Evolutionary conservation across 1,140 invertebrate genomes (phyloP).

Genomic region (Wiebesia pumilae): DNA sequence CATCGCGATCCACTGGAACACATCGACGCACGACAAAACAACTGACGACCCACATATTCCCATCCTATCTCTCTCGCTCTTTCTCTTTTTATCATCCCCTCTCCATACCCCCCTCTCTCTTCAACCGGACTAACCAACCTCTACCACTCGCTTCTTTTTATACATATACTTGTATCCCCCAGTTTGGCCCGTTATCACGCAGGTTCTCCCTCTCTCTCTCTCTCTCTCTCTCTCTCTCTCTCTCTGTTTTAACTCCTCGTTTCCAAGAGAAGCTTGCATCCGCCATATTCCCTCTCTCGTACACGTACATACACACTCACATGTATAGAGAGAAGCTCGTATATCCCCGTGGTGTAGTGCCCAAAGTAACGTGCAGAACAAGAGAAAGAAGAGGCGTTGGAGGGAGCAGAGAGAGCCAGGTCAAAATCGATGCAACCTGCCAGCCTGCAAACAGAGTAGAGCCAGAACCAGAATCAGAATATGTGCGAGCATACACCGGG

Average conservation of each 20-base stretch:
- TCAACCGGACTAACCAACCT: not conserved
- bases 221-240: slow-evolving; percentile 1
- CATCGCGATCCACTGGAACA: slow-evolving; percentile 43
- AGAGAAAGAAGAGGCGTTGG: not conserved
- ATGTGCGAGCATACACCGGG: slow-evolving; percentile 53
- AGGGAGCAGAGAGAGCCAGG: slow-evolving; percentile 55
- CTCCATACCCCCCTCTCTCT: not conserved
- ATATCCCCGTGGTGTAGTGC: slow-evolving; percentile 6
- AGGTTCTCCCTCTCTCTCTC: not conserved
- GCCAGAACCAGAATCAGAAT: not conserved
- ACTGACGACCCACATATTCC: slow-evolving; percentile 50
- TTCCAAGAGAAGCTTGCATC: slow-evolving; percentile 42
- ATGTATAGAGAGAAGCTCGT: not conserved
- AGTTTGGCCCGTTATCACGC: slow-evolving; percentile 11
- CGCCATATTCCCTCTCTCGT: slow-evolving; percentile 13
- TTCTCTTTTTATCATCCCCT: slow-evolving; percentile 48
- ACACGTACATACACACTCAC: not conserved
- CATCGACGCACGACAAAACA: slow-evolving; percentile 51
- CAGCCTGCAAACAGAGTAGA: not conserved
- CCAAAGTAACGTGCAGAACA: slow-evolving; percentile 19
- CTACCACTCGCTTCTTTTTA: not conserved
- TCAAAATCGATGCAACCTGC: slow-evolving; percentile 64
- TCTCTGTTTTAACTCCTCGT: slow-evolving; percentile 44
- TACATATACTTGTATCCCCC: not conserved
- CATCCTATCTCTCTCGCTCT: slow-evolving; percentile 20